A percentile compares a stretch with the other conserved stretches of the same genome.
Conservation (phyloP, 23 tunicate genomes). For the Halocynthia roretzi region DNA sequence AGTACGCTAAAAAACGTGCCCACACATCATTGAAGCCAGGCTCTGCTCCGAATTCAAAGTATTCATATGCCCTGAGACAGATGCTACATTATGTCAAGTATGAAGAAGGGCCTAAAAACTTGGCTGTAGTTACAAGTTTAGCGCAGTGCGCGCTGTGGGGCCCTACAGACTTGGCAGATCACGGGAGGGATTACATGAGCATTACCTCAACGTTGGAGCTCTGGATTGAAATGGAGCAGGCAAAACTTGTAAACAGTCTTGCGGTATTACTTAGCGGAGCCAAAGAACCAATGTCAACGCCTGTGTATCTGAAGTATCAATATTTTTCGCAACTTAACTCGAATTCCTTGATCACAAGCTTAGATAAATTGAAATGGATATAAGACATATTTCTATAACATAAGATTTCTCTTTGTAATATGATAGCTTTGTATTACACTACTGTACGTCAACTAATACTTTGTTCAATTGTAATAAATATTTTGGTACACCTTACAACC, state of each 20-base stretch:
- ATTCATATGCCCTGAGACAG: slow-evolving; percentile 56
- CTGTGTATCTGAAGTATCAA: slow-evolving; percentile 55
- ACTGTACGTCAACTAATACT: no score
- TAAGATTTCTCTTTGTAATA: no score
- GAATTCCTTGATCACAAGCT: no score
- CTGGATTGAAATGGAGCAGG: slow-evolving; percentile 94
- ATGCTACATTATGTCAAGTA: slow-evolving; percentile 39
- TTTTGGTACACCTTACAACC: no score
- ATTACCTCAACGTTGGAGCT: slow-evolving; percentile 32
- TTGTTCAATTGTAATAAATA: no score
- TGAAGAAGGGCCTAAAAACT: slow-evolving; percentile 29
- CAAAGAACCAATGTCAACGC: slow-evolving; percentile 31
- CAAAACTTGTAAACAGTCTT: slow-evolving; percentile 71
- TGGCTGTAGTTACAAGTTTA: slow-evolving; percentile 14
- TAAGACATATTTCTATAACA: no score
- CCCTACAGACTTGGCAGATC: slow-evolving; percentile 60
- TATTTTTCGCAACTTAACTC: slow-evolving; percentile 32
- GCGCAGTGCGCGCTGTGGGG: slow-evolving; percentile 96
- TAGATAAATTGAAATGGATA: no score
- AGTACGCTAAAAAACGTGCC: no score
- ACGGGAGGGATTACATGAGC: slow-evolving; percentile 54
- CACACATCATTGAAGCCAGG: not conserved
- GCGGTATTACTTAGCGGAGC: slow-evolving; percentile 54
- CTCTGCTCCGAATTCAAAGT: slow-evolving; percentile 45
- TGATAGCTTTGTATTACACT: no score